A percentile compares a stretch with the other conserved stretches of the same genome.
phyloP scores from a whole-genome alignment of 1,140 invertebrate species.

The Pseudomyrmex gracilis region DNA sequence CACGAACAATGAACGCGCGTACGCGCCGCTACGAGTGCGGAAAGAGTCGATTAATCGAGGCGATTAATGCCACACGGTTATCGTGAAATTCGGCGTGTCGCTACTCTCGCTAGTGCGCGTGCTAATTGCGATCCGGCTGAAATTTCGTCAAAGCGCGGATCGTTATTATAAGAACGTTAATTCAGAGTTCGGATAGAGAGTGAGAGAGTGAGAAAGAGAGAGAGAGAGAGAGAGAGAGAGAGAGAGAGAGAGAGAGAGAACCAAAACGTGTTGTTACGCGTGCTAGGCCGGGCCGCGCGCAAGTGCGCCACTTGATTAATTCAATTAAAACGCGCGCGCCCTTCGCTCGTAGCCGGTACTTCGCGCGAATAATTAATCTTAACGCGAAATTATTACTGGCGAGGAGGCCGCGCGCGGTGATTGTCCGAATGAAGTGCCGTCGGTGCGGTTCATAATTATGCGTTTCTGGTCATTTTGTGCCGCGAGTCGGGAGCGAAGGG shows the following conservation, averaged over 20 bases:
- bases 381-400: constrained; percentile 54
- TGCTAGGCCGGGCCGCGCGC: constrained; percentile 34
- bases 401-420: constrained; percentile 57
- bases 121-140: constrained; percentile 30
- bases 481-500: background rate
- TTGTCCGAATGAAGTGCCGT: constrained; percentile 65
- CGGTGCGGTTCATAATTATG: constrained; percentile 58
- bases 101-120: background rate
- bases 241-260: constrained; percentile 3
- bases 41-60: constrained; percentile 45
- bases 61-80: constrained; percentile 28
- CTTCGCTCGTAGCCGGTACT: constrained; percentile 37
- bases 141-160: constrained; percentile 46
- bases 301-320: constrained; percentile 59
- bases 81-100: constrained; percentile 29
- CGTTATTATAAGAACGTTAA: constrained; percentile 52
- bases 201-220: background rate
- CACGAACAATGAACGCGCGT: background rate
- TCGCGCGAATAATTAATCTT: constrained; percentile 69
- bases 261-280: constrained; percentile 6
- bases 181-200: background rate
- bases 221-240: background rate
- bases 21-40: background rate
- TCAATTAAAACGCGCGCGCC: constrained; percentile 64
- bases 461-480: constrained; percentile 37